Conservation (phyloP, 1,140 invertebrate species). For the Cepaea nemoralis region DNA sequence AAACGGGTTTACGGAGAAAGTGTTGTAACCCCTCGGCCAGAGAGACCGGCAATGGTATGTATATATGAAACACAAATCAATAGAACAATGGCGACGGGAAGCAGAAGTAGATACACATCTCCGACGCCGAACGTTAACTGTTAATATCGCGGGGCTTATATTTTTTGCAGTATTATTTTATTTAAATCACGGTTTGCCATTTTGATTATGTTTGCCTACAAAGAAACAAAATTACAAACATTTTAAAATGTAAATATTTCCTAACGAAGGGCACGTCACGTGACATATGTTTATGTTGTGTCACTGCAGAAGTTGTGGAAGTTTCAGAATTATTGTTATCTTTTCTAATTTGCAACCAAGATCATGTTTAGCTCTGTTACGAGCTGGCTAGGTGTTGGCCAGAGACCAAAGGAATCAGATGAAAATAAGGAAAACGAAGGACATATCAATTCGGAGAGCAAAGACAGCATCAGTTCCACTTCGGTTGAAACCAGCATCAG, state of each 20-base stretch:
- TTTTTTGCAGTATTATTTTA: no score
- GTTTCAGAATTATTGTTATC: background rate
- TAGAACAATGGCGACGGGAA: no score
- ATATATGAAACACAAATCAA: no score
- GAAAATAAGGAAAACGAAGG: conserved; percentile 50
- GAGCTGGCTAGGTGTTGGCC: conserved; percentile 64
- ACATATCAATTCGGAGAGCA: conserved; percentile 42
- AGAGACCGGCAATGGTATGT: no score
- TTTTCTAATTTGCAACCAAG: background rate
- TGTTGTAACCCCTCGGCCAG: no score
- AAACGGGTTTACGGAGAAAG: no score
- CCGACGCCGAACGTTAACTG: background rate
- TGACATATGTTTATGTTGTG: conserved; percentile 53
- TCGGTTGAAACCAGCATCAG: conserved; percentile 42
- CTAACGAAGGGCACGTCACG: conserved; percentile 39
- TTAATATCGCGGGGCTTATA: background rate
- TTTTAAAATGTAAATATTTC: background rate
- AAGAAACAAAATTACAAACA: no score
- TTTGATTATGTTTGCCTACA: no score
- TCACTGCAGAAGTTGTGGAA: conserved; percentile 16
- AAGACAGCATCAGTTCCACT: conserved; percentile 46
- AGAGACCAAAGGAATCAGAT: conserved; percentile 52
- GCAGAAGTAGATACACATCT: background rate
- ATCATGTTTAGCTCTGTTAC: conserved; percentile 67
- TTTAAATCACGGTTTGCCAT: no score